Conservation (phyloP, 1,140 invertebrate species). For the Aphaenogaster floridana region DNA sequence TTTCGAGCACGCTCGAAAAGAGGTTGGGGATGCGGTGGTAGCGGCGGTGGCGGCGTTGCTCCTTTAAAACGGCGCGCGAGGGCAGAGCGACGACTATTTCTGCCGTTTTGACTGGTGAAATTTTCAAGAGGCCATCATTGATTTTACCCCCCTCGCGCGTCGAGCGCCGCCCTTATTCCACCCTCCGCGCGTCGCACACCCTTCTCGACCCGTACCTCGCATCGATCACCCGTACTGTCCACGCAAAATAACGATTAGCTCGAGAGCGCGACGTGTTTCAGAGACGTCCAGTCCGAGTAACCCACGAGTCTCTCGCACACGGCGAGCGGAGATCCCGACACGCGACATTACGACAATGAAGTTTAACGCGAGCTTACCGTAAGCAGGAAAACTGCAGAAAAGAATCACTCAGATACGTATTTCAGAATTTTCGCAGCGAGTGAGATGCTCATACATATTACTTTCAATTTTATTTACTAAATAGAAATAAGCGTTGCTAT, state of each 20-base stretch:
- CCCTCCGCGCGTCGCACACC: constrained; percentile 72
- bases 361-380: constrained; percentile 13
- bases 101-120: constrained; percentile 80
- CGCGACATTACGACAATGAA: constrained; percentile 36
- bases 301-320: constrained; percentile 17
- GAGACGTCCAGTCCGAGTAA: constrained; percentile 48
- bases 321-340: constrained; percentile 20
- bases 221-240: constrained; percentile 78
- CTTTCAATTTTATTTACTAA: not conserved
- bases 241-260: constrained; percentile 79
- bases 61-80: constrained; percentile 71
- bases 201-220: constrained; percentile 75
- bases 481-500: not conserved
- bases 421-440: not conserved
- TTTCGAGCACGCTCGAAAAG: constrained; percentile 67
- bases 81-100: constrained; percentile 77
- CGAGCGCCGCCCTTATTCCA: constrained; percentile 76
- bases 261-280: constrained; percentile 68
- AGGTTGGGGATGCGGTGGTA: constrained; percentile 39
- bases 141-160: constrained; percentile 77
- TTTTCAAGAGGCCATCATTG: constrained; percentile 82
- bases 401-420: not conserved
- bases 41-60: constrained; percentile 49
- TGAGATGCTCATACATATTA: not conserved
- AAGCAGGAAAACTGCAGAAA: not conserved